Conservation (phyloP, 2,113 vertebrate genomes). For the Accipiter cooperii region DNA sequence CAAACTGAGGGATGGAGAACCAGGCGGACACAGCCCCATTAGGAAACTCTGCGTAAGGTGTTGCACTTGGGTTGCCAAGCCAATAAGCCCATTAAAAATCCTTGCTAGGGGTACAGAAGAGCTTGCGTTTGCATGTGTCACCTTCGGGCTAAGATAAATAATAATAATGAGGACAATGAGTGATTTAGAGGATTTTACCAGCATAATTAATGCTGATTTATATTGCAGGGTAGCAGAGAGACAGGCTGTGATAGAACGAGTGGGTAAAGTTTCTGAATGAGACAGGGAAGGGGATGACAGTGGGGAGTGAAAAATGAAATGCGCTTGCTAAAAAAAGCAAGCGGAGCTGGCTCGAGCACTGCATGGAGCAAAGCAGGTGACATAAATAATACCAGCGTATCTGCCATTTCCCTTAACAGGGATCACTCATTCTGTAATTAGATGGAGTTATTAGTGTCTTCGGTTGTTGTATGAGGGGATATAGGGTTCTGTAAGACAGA, state of each 20-base stretch:
- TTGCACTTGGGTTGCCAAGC: not conserved
- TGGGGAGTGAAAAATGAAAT: constrained; percentile 52
- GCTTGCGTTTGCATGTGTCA: not conserved
- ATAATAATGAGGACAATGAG: constrained; percentile 26
- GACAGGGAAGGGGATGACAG: constrained; percentile 27
- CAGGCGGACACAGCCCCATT: fast-evolving
- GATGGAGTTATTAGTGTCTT: constrained; percentile 24
- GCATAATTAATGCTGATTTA: constrained; percentile 42
- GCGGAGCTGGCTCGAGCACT: not conserved
- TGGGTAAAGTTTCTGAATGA: constrained; percentile 15
- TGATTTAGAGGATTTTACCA: constrained; percentile 26
- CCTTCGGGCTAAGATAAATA: constrained; percentile 30
- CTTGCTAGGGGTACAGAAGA: not conserved
- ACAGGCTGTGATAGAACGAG: not conserved
- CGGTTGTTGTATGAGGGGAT: not conserved
- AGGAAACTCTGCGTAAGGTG: not conserved
- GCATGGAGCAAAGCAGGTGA: constrained; percentile 11
- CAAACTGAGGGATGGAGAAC: not conserved
- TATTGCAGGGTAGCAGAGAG: not conserved
- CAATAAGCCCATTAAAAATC: not conserved
- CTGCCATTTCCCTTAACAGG: not conserved
- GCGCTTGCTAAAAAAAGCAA: constrained; percentile 39
- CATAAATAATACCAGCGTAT: not conserved
- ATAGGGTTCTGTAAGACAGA: not conserved
- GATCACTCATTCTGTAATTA: not conserved